Evolutionary conservation across 1,140 invertebrate genomes (phyloP).

Genomic region (Macrotrachela quadricornifera): DNA sequence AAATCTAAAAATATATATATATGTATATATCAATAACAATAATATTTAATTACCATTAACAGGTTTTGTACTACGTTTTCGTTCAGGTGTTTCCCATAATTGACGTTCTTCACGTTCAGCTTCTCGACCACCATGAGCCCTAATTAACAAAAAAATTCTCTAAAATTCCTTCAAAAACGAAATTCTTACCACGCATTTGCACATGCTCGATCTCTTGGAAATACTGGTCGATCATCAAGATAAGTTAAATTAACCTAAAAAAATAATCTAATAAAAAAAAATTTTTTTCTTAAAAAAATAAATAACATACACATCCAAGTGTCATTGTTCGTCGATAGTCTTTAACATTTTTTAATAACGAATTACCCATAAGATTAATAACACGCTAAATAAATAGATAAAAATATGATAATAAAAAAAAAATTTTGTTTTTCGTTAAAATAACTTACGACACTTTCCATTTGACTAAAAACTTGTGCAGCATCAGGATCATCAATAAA

Average conservation of each 20-base stretch:
- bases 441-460: slow-evolving; percentile 34
- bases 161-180: neutral
- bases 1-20: neutral
- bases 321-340: slow-evolving; percentile 63
- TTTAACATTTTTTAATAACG: slow-evolving; percentile 51
- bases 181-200: slow-evolving; percentile 58
- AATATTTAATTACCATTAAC: neutral
- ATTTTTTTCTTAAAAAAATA: too few relatives aligned
- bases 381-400: slow-evolving; percentile 21
- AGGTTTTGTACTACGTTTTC: slow-evolving; percentile 4
- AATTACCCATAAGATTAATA: slow-evolving; percentile 61
- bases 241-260: slow-evolving; percentile 47
- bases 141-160: neutral
- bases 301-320: slow-evolving; percentile 42
- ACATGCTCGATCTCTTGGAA: slow-evolving; percentile 62
- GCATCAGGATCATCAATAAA: slow-evolving; percentile 44
- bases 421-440: slow-evolving; percentile 17
- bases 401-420: neutral
- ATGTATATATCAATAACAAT: neutral
- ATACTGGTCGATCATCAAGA: slow-evolving; percentile 68
- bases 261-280: slow-evolving; percentile 21
- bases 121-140: slow-evolving; percentile 3
- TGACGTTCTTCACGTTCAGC: slow-evolving; percentile 7
- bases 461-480: slow-evolving; percentile 34
- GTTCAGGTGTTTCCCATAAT: slow-evolving; percentile 5